Evolutionary conservation across 53 echinoderm and acorn worm species (phyloP), one percentile per base, ranked within the genome.

Genomic region (Crossaster papposus): DNA sequence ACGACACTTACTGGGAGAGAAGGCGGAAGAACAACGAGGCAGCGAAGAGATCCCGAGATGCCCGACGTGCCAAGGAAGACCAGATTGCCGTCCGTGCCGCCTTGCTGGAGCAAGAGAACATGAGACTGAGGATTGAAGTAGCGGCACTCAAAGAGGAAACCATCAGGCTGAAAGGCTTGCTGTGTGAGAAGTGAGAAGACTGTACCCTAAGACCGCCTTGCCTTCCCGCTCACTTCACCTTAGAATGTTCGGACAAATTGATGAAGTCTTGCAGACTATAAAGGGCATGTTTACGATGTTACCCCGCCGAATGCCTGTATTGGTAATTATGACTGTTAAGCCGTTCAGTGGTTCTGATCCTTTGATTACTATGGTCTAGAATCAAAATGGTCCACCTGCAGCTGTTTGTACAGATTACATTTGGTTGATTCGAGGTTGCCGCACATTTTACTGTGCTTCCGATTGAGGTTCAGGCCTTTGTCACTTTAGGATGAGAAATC

Each of bases 21-120:
- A 79, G 97, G 91, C 73, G 97, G 88, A 97, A 97, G 76, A 97
- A 97, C 79, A 97, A 97, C 79, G 97, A 95, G 68, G 97, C 97
- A 30, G 97, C 97, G 1, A 97, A 97, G 79, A 76, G 97, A 50
- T 96, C 95, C 6, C 90, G 97, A 13, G 97, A 97, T 86, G 94
- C 97, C n/a, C 86, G 97, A 5, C 91, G 95, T 4, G 94, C 95
- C 26, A 97, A 97, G 89, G 97, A 97, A 80, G 95, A 97, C 86
- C 95, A 97, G 89, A 94, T 97, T 58, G 97, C 95, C 30, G 96
- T 97, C 81, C 92, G 97, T 17, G 97, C 97, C 14, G 95, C 97
- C 20, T 77, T 97, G 75, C 91, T 97, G 10, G 97, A 97, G 79
- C 95, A 97, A 68, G 97, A 97, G 78, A 97, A 97, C 70, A 94